Base-by-base conservation (phyloP, 2,113 vertebrate species). In the Chaetops frenatus region DNA sequence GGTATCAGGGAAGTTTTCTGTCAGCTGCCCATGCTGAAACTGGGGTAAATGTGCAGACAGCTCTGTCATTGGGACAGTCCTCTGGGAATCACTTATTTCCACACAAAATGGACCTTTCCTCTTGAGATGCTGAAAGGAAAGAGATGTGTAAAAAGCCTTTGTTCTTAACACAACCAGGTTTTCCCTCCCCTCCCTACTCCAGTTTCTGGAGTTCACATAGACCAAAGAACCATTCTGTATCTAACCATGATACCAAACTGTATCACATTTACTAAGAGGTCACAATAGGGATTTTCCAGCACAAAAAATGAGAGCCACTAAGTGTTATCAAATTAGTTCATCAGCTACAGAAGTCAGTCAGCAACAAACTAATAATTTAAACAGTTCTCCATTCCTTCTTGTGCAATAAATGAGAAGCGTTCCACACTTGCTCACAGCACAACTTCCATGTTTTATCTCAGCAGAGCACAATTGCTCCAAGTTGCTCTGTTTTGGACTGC, bases 11-110 rank as follows among this genome's bases (percentile, higher is more conserved):
- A 97, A 96, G 84, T 97, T 97, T 84, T 98, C 98, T 33, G 97
- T 97, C 97, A 98, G 97, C 96, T 98, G 98, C 42, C 97, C 98
- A 97, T 98, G 98, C 96, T 98, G 98, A 96, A 98, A 97, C 94
- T 98, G 98, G 86, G 98, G 98, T 90, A 98, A 95, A 78, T 98
- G 98, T 1, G 98, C 98, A 62, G 98, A 98, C 60, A 98, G 85
- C 95, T 98, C 98, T 97, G 98, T 98, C 98, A 98, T 98, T 96
- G 94, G 96, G 95, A 95, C 96, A 96, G 92, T 89, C 64, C 93
- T 93, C 93, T 38, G 88, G 80, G 94, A 96, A 94, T 58, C 23
- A 25, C 82, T 96, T 96, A 57, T 76, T 94, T 82, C 74, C 81
- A 92, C 72, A 90, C 87, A 96, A 97, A 96, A 86, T 0, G 5